Base-by-base conservation (phyloP, 1,140 invertebrate genomes). In the Drosophila bipectinata region DNA sequence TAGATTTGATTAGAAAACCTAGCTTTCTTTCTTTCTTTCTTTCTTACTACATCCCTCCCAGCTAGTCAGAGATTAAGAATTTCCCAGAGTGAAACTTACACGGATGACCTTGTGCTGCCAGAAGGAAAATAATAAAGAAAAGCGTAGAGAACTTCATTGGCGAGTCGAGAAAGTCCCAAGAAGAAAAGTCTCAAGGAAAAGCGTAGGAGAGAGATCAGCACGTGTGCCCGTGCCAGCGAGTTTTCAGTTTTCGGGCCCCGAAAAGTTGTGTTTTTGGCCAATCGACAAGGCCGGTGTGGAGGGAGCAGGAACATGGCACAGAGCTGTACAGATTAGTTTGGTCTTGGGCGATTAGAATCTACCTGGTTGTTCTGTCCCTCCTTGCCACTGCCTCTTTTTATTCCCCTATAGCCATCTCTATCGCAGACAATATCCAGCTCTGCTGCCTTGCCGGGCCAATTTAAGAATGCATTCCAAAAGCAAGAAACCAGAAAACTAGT, bases 401-500 rank as follows among this genome's bases (percentile, higher is more conserved):
- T 62, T 45, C 24, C 34, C 47, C 15, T 14, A 32, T 18, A n/a
- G 49, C 30, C 37, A 32, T 15, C 45, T 60, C 52, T 24, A 34
- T 54, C 45, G 32, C 30, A 14, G 21, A 37, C 47, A 14, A 66
- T 53, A 37, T 69, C 55, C 62, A 55, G 48, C 49, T 64, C 49
- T 57, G n/a, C 67, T 59, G 63, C 21, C 47, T 64, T 41, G 60
- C 61, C 60, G 63, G 47, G 60, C 61, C 74, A 85, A 85, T 76
- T 64, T 57, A 26, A 87, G 69, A 87, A 75, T 85, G 83, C 82
- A 85, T 85, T 85, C 82, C 82, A 85, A 87, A 85, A 87, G 83
- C 83, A 72, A 75, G 58, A 87, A 84, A 58, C 37, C 41, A 63
- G 34, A 74, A 73, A 76, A 87, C 82, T 85, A 85, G 82, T 87